Evolutionary conservation across 1,140 invertebrate species (phyloP), one percentile per base, ranked within the genome.

Genomic region (Nixonia krombeini): DNA sequence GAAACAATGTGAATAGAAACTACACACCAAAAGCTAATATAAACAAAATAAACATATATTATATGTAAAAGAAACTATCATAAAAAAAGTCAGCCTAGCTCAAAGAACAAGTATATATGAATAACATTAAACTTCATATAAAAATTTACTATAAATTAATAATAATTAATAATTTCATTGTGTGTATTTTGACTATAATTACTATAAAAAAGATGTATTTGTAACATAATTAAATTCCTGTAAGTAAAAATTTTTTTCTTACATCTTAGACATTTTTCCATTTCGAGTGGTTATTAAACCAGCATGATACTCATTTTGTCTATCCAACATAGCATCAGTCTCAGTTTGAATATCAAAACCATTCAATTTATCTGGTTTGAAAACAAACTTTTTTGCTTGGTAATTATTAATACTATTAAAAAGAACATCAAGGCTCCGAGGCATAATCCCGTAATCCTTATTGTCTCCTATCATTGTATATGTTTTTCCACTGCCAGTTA

Each of bases 401-500:
- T 88, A 89, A 61, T 91, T 88, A 13, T 88, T 87, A 68, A 96
- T 94, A 40, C 91, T 94, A 81, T 97, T 97, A 75, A 99, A 99
- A 37, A 99, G 87, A 2, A 95, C 92, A 84, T 98, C 94, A 2
- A 99, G 86, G 79, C 91, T 93, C 29, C 96, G 87, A 0, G 95
- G 95, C 82, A 98, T 89, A 37, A 98, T 90, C 4, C 96, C 96
- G 31, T 90, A 90, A 75, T 96, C 91, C 6, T 91, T 85, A 0
- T 90, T 81, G 47, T 91, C 89, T 0, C 91, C 96, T 6, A 92
- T 95, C 93, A 99, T 97, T 1, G 96, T 99, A 75, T 91, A 96
- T 0, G 97, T 99, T 86, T 99, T 95, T 0, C 97, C 97, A 63
- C 96, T 98, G 0, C 95, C 95, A 2, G 97, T 99, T 1, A 99